Evolutionary conservation across 2,113 vertebrate genomes (phyloP).

Genomic region (Corythornis madagascariensis): DNA sequence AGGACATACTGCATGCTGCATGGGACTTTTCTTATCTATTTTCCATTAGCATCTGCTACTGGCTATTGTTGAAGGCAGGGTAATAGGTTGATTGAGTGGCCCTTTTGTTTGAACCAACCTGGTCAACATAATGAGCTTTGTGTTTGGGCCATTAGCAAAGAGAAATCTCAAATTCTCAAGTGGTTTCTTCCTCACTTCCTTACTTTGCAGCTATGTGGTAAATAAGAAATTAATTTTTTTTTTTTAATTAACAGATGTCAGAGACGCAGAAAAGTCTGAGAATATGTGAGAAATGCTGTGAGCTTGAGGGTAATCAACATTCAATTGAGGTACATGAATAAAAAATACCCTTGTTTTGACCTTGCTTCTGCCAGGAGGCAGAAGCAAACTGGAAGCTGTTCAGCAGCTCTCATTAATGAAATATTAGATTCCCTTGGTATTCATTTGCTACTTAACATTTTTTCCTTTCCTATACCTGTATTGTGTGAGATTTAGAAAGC

Average conservation of each 20-base stretch:
- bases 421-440: not conserved
- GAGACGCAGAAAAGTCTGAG: not conserved
- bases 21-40: not conserved
- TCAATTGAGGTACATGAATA: not conserved
- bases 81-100: not conserved
- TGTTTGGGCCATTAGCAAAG: not conserved
- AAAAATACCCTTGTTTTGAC: slow-evolving; percentile 5
- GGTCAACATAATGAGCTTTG: not conserved
- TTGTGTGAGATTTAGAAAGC: not conserved
- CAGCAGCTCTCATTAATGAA: slow-evolving; percentile 34
- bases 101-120: not conserved
- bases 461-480: not conserved
- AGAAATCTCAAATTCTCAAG: not conserved
- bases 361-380: not conserved
- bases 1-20: not conserved
- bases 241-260: not conserved
- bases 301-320: not conserved
- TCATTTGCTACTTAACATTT: not conserved
- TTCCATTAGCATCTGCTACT: not conserved
- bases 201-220: not conserved
- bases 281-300: not conserved
- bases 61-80: not conserved
- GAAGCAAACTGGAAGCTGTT: slow-evolving; percentile 1
- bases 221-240: not conserved
- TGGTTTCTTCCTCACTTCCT: not conserved